A percentile compares a stretch with the other conserved stretches of the same genome.
phyloP scores from a whole-genome alignment of 2,888 invertebrate species.

The Ophion ellenae region DNA sequence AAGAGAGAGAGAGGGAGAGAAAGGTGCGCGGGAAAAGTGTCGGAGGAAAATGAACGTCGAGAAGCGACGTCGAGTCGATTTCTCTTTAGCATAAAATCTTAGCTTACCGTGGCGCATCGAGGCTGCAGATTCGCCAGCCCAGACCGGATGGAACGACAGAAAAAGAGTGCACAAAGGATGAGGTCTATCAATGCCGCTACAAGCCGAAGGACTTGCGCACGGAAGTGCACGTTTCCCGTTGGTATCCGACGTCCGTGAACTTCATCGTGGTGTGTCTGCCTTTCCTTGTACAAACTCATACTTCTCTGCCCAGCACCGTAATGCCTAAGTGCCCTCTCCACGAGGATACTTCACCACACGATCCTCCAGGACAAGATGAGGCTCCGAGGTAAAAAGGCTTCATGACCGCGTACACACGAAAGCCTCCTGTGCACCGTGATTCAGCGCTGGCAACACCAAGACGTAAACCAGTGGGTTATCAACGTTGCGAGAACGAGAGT shows the following conservation, averaged over 20 bases:
- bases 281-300: not conserved
- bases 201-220: constrained; percentile 43
- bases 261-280: constrained; percentile 21
- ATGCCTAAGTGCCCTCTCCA: constrained; percentile 30
- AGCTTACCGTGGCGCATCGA: constrained; percentile 61
- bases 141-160: constrained; percentile 36
- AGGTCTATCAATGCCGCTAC: constrained; percentile 41
- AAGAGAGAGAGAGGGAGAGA: constrained; percentile 11
- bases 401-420: constrained; percentile 67
- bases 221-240: constrained; percentile 53
- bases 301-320: constrained; percentile 13
- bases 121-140: constrained; percentile 54
- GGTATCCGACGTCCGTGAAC: constrained; percentile 23
- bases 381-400: constrained; percentile 17
- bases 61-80: constrained; percentile 73
- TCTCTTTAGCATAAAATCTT: constrained; percentile 74
- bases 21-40: constrained; percentile 11
- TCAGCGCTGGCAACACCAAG: constrained; percentile 70
- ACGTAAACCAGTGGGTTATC: constrained; percentile 72
- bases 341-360: constrained; percentile 15
- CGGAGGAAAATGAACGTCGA: constrained; percentile 42
- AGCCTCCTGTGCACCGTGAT: constrained; percentile 73
- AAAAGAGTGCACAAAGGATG: constrained; percentile 46
- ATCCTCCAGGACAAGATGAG: constrained; percentile 14
- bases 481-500: constrained; percentile 36